Base-by-base conservation (phyloP, 2,113 vertebrate genomes). In the Mionectes macconnelli region DNA sequence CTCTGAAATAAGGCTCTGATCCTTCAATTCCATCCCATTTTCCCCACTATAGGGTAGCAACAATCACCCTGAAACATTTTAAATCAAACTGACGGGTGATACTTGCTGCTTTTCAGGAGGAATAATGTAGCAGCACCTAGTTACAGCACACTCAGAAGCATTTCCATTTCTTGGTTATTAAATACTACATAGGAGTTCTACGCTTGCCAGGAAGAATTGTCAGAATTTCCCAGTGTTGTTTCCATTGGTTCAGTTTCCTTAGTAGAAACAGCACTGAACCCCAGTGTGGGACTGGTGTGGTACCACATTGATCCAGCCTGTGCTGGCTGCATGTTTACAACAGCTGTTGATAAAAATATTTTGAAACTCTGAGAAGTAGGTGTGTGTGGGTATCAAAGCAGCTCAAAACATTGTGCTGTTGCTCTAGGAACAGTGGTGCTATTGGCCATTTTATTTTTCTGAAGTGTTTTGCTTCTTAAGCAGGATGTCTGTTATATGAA, bases 231-330 rank as follows among this genome's bases (percentile, higher is more conserved):
- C 9, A 6, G 2, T 24, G 9, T 39, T 47, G 8, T 87, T 87
- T 52, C 37, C 12, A 13, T 22, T 68, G 70, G 44, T 91, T 76
- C 57, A 33, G 7, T 60, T 85, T 57, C 19, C n/a, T 39, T 60
- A 18, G 21, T 39, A n/a, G 64, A 77, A 92, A 37, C 18, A 78
- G 39, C 35, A 6, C 24, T 56, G 62, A 42, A 22, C 27, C 31
- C 17, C 33, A 31, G 15, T 17, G 40, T 16, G 35, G 33, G 28
- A 28, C 18, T 60, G n/a, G 6, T 56, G 56, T 47, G 39, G 53
- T 31, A 64, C 53, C 18, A 8, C 0, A 0, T 1, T 30, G 55
- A 37, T 49, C 44, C 18, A 74, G 15, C 60, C 69, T 63, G 42
- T 1, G 0, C 52, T 78, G 47, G 10, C 30, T 57, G 16, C 0